Conservation (phyloP, 2,797 vertebrate genomes). For the Lepilemur ruficaudatus region DNA sequence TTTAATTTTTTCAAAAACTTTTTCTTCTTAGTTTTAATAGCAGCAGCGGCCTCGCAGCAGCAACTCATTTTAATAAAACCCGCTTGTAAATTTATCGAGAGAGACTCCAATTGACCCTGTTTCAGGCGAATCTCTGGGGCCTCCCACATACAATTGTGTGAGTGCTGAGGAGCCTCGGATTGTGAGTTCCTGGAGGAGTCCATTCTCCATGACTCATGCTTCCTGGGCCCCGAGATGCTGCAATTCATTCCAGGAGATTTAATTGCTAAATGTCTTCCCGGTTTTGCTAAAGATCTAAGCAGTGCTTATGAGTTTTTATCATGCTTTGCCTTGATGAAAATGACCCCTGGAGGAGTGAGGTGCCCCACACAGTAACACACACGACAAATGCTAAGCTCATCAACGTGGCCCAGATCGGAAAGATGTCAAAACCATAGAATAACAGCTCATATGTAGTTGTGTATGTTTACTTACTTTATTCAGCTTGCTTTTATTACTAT, state of each 20-base stretch:
- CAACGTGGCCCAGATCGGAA: not conserved
- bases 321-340: not conserved
- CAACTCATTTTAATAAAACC: not conserved
- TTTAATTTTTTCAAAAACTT: not conserved
- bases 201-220: accelerated
- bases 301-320: not conserved
- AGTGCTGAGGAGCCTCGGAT: accelerated
- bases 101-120: not conserved
- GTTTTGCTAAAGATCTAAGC: not conserved
- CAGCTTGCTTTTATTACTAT: not conserved
- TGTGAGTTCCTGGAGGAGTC: accelerated
- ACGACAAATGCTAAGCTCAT: not conserved
- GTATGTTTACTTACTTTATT: not conserved
- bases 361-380: accelerated
- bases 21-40: not conserved
- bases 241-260: not conserved
- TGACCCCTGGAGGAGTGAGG: not conserved
- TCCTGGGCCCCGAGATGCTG: not conserved
- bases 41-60: not conserved
- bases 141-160: accelerated
- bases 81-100: not conserved
- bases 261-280: not conserved
- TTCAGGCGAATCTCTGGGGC: not conserved
- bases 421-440: not conserved
- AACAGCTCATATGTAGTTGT: not conserved